Conservation (phyloP, 2,888 invertebrate genomes). For the Melipona beecheii region DNA sequence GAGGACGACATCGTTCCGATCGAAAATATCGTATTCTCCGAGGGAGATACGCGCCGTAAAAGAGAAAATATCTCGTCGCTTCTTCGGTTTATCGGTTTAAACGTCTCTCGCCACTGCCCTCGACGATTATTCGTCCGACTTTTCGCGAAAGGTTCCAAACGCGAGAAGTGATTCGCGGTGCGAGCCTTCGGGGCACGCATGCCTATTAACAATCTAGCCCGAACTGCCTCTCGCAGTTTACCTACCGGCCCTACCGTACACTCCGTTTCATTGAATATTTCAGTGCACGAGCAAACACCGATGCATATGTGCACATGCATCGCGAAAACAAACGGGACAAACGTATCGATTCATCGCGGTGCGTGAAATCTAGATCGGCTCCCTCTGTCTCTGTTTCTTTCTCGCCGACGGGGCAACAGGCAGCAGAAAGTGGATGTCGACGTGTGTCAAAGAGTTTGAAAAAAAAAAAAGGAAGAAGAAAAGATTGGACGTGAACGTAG, state of each 20-base stretch:
- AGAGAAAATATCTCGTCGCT: not conserved
- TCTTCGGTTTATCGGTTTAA: not conserved
- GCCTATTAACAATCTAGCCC: slow-evolving; percentile 47
- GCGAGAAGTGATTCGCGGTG: slow-evolving; percentile 3
- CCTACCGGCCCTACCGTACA: slow-evolving; percentile 2
- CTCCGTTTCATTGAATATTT: slow-evolving; percentile 38
- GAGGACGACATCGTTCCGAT: not conserved
- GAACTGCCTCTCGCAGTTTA: slow-evolving; percentile 35
- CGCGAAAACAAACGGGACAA: not conserved
- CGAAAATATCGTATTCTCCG: not conserved
- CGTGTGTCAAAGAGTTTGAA: too few species aligned
- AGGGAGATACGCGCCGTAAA: too few species aligned
- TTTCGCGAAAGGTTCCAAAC: not conserved
- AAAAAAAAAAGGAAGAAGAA: too few species aligned
- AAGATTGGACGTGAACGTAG: not conserved
- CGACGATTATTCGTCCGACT: too few species aligned
- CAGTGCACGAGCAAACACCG: slow-evolving; percentile 42
- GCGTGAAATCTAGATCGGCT: slow-evolving; percentile 1
- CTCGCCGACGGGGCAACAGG: not conserved
- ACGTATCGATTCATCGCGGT: slow-evolving; percentile 14
- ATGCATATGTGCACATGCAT: slow-evolving; percentile 19
- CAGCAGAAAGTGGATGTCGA: not conserved
- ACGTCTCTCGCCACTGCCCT: not conserved
- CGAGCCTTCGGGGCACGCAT: slow-evolving; percentile 19
- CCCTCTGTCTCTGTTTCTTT: not conserved